phyloP scores from a whole-genome alignment of 1,140 invertebrate genomes.

The Oncopodura yosiiana region DNA sequence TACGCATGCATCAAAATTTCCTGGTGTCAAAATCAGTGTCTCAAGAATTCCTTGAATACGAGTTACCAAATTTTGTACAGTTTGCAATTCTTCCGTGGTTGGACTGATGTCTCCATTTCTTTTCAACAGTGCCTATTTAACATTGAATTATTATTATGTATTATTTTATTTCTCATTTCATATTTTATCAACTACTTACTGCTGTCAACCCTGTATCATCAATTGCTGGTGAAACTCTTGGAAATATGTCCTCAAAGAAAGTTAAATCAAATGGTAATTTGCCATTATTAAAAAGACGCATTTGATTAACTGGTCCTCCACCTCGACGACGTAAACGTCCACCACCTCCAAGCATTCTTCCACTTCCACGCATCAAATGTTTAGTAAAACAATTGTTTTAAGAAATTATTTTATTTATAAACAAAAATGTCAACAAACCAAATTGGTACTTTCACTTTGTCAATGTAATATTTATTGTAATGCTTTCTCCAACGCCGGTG shows the following conservation, averaged over 20 bases:
- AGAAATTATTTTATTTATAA: too few species aligned
- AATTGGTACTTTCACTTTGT: too few species aligned
- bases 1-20: constrained; percentile 89
- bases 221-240: constrained; percentile 1
- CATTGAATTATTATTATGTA: neutral
- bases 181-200: constrained; percentile 10
- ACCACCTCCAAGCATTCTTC: constrained; percentile 4
- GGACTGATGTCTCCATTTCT: constrained; percentile 83
- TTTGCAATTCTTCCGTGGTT: constrained; percentile 74
- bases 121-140: constrained; percentile 68
- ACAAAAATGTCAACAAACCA: too few species aligned
- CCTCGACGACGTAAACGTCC: neutral
- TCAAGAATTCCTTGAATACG: constrained; percentile 87
- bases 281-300: neutral
- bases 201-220: constrained; percentile 24
- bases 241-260: constrained; percentile 27
- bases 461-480: too few species aligned
- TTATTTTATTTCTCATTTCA: too few species aligned
- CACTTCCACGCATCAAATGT: too few species aligned
- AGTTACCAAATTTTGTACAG: constrained; percentile 82
- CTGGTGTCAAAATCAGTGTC: constrained; percentile 83
- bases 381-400: too few species aligned
- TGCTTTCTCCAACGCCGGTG: too few species aligned
- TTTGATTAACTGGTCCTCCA: neutral
- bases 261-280: constrained; percentile 26